phyloP scores from a whole-genome alignment of 1,140 invertebrate species.

The Drosophila auraria region DNA sequence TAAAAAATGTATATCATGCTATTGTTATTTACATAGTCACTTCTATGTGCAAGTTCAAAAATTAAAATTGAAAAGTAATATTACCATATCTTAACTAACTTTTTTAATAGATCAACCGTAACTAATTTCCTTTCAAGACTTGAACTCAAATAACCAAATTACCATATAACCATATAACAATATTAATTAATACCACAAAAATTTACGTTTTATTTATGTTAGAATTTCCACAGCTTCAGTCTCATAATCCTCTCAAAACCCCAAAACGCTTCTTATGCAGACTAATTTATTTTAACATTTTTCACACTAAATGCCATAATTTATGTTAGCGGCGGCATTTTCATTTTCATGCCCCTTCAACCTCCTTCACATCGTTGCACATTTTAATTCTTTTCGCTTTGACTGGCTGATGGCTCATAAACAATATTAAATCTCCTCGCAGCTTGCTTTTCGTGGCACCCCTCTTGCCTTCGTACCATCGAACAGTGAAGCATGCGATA shows the following conservation, averaged over 20 bases:
- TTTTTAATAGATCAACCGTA: not conserved
- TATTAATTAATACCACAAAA: slow-evolving; percentile 32
- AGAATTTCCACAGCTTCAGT: slow-evolving; percentile 39
- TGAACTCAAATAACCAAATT: too few species aligned
- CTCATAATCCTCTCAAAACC: slow-evolving; percentile 28
- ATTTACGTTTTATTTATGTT: slow-evolving; percentile 47
- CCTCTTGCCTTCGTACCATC: not conserved
- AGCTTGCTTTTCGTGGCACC: slow-evolving; percentile 13
- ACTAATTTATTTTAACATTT: slow-evolving; percentile 63
- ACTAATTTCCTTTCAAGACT: not conserved
- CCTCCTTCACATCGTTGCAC: slow-evolving; percentile 53
- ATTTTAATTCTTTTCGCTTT: slow-evolving; percentile 69
- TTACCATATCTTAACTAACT: not conserved
- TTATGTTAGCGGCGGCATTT: slow-evolving; percentile 63
- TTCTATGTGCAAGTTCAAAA: too few species aligned
- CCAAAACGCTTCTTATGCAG: slow-evolving; percentile 31
- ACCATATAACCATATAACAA: not conserved
- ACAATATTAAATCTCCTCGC: slow-evolving; percentile 75
- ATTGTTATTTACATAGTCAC: too few species aligned
- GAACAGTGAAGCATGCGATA: slow-evolving; percentile 38
- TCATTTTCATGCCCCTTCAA: slow-evolving; percentile 42
- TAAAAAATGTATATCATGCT: too few species aligned
- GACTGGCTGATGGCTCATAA: slow-evolving; percentile 73
- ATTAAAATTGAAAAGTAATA: not conserved
- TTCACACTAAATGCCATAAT: slow-evolving; percentile 78